phyloP scores from a whole-genome alignment of 2,113 vertebrate genomes.

The Thunnus thynnus region DNA sequence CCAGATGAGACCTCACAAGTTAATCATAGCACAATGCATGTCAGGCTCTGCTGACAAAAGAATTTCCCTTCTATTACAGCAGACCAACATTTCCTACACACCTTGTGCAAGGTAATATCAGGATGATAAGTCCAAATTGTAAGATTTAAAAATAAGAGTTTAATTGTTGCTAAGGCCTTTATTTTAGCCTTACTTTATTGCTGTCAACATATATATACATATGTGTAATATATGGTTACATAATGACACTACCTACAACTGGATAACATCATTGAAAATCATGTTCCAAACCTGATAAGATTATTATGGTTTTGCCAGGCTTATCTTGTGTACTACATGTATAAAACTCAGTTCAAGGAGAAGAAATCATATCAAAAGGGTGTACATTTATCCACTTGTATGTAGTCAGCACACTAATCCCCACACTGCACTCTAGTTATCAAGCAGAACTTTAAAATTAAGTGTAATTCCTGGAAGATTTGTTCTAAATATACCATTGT shows the following conservation, averaged over 20 bases:
- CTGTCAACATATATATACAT: too few species aligned
- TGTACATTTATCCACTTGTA: constrained; percentile 15
- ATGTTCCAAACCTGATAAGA: background rate
- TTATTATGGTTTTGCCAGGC: too few species aligned
- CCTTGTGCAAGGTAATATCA: background rate
- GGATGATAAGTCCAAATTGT: background rate
- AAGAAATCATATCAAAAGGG: background rate
- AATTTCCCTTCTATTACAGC: constrained; percentile 30
- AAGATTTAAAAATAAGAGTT: background rate
- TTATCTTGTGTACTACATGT: background rate
- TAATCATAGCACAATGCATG: constrained; percentile 66
- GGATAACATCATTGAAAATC: constrained; percentile 1
- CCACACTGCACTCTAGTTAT: constrained; percentile 17
- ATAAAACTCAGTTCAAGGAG: background rate
- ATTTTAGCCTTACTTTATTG: too few species aligned
- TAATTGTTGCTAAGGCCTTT: background rate
- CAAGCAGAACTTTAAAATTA: constrained; percentile 23
- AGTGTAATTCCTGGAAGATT: constrained; percentile 30
- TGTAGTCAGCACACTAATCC: background rate
- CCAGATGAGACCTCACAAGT: constrained; percentile 66
- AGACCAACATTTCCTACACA: background rate
- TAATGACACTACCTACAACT: too few species aligned
- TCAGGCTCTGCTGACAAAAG: constrained; percentile 49
- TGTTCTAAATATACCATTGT: constrained; percentile 46
- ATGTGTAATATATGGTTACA: too few species aligned